Base-by-base conservation (phyloP, 1,140 invertebrate genomes). In the Neotoxoptera formosana region DNA sequence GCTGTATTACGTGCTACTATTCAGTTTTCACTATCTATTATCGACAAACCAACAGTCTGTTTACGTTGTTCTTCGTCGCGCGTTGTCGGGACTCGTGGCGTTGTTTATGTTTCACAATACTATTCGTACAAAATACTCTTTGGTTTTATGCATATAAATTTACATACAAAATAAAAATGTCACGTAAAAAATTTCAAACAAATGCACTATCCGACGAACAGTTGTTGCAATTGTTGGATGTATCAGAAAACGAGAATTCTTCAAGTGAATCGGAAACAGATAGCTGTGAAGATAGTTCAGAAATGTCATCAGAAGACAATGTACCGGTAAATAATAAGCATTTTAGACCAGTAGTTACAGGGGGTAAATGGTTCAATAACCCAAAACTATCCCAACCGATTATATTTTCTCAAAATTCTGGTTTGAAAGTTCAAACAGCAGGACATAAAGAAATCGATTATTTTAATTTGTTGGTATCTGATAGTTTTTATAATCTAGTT, bases 401-500 rank as follows among this genome's bases (percentile, higher is more conserved):
- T 81, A 81, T 36, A 81, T 81, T 81, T 81, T 34, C 34, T 34
- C 76, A 81, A 81, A 34, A 81, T 81, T 81, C 76, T 36, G 34
- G 76, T 81, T 81, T 81, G 34, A 81, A 36, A 34, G 34, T 36
- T 81, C 51, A 81, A 81, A 81, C 76, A 34, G 34, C 76, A 81
- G 76, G 34, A 81, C 76, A 81, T 81, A 36, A 81, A 81, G 34
- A 34, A 81, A 81, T 81, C 76, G 34, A 81, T 81, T 81, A 81
- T 81, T 81, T 81, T 34, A 81, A 81, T 36, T 34, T 81, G 34
- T 36, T 81, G 76, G 76, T 81, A 67, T n/a, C n/a, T 67, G n/a
- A 67, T 67, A 30, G n/a, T 67, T 67, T 67, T 67, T 67, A 67
- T 67, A 67, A 67, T 67, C n/a, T 67, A 67, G 60, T 67, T 67